These are phyloP conservation scores for Empis livida DNA, from an alignment of 2,888 invertebrate genomes.

Conservation along the genomic window DNA sequence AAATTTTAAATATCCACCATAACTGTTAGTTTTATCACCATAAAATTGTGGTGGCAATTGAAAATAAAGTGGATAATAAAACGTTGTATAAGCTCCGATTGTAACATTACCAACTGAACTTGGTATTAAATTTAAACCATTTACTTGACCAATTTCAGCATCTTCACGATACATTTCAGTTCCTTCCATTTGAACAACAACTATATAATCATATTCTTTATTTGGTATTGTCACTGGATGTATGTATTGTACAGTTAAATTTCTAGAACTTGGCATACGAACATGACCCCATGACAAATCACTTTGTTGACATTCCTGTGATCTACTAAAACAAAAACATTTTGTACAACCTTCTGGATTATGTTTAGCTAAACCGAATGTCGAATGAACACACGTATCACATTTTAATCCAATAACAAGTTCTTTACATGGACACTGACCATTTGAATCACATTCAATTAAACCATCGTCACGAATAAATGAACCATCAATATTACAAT, in stretches of 20 bases:
- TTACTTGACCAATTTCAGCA: slow-evolving; percentile 40
- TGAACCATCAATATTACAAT: slow-evolving; percentile 67
- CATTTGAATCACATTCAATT: slow-evolving; percentile 59
- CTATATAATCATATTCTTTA: slow-evolving; percentile 32
- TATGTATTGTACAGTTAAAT: slow-evolving; percentile 35
- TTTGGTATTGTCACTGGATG: slow-evolving; percentile 23
- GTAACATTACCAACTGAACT: slow-evolving; percentile 38
- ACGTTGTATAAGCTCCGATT: slow-evolving; percentile 30
- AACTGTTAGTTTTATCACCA: slow-evolving; percentile 80
- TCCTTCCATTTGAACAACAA: slow-evolving; percentile 32
- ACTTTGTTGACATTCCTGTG: slow-evolving; percentile 66
- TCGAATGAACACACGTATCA: slow-evolving; percentile 66
- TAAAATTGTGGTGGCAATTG: slow-evolving; percentile 63
- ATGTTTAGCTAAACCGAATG: slow-evolving; percentile 68
- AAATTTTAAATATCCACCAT: slow-evolving; percentile 80
- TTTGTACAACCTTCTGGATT: slow-evolving; percentile 83
- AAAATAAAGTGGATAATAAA: slow-evolving; percentile 33
- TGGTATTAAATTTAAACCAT: slow-evolving; percentile 49
- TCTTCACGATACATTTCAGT: slow-evolving; percentile 31
- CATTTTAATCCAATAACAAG: slow-evolving; percentile 78
- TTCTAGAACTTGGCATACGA: slow-evolving; percentile 43
- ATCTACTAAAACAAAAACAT: slow-evolving; percentile 92
- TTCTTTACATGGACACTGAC: slow-evolving; percentile 84
- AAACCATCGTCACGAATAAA: slow-evolving; percentile 40
- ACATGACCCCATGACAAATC: slow-evolving; percentile 72